Evolutionary conservation across 2,888 invertebrate species (phyloP).

Genomic region (Ophonus ardosiacus): DNA sequence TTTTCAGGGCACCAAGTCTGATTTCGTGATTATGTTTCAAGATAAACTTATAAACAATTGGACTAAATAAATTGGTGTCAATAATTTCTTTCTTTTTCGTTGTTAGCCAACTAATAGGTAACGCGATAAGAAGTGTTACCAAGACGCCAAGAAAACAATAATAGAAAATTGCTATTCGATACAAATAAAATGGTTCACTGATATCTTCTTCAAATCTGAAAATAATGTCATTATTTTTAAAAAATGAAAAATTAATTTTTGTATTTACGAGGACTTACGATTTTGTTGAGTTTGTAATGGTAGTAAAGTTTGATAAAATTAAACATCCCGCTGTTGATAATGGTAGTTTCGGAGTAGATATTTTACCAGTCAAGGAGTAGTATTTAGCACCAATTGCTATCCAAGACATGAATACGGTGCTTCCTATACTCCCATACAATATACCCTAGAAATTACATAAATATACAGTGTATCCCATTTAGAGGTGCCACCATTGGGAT

Average conservation of each 20-base stretch:
- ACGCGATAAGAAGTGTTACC: conserved; percentile 79
- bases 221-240: neutral
- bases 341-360: conserved; percentile 51
- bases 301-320: neutral
- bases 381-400: conserved; percentile 77
- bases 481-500: no score
- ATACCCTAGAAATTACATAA: conserved; percentile 78
- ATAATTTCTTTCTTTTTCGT: conserved; percentile 79
- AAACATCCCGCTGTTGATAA: conserved; percentile 63
- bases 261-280: neutral
- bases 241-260: neutral
- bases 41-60: conserved; percentile 77
- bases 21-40: conserved; percentile 68
- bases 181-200: conserved; percentile 76
- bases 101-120: conserved; percentile 80
- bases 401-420: conserved; percentile 77
- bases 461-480: no score
- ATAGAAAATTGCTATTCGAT: conserved; percentile 83
- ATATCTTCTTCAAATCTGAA: neutral
- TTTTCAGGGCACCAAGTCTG: neutral
- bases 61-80: conserved; percentile 80
- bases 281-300: neutral
- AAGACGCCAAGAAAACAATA: conserved; percentile 82
- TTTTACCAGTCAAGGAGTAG: conserved; percentile 60
- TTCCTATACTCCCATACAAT: conserved; percentile 77